Evolutionary conservation across 2,113 vertebrate species (phyloP), one percentile per base, ranked within the genome.

Genomic region (Arvicanthis niloticus): DNA sequence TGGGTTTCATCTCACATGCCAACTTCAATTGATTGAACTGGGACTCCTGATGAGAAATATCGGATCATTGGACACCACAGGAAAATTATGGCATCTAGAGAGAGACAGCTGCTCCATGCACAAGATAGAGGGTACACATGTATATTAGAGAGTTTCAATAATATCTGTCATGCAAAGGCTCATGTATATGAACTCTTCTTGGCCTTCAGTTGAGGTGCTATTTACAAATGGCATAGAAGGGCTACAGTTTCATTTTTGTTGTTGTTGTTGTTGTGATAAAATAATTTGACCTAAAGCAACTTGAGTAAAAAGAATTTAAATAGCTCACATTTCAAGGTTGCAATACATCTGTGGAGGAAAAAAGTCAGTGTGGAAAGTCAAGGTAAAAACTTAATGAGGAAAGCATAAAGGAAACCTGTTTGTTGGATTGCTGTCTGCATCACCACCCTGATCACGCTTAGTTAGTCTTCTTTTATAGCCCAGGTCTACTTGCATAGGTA

Each of bases 11-110:
- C n/a, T 91, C 68, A 34, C 21, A 65, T 58, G 84, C 62, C 82
- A 94, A 91, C 78, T 91, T n/a, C 42, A 51, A 22, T 1, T 70
- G 82, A 91, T 13, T 58, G 45, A 94, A 84, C 77, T 51, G 42
- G 89, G 15, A 8, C 93, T 93, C 70, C 48, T 89, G 16, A 87
- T 51, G 91, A 89, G 93, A 94, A 89, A 34, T 16, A 65, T 48
- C 58, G 22, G 73, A 24, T 84, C 15, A 37, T 26, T 34, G 24
- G 10, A 34, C 4, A 86, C n/a, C 1, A 51, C 42, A 5, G 17
- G 31, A 24, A 89, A 75, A 62, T 12, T 53, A 26, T 40, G 22
- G 42, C 65, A 19, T 93, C 56, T 62, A 56, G 37, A 86, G 40
- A 62, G 67, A 42, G 17, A 89, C 29, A 85, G 0, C 5, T 88